Evolutionary conservation across 1,140 invertebrate genomes (phyloP).

Genomic region (Pseudomyrmex pallidus): DNA sequence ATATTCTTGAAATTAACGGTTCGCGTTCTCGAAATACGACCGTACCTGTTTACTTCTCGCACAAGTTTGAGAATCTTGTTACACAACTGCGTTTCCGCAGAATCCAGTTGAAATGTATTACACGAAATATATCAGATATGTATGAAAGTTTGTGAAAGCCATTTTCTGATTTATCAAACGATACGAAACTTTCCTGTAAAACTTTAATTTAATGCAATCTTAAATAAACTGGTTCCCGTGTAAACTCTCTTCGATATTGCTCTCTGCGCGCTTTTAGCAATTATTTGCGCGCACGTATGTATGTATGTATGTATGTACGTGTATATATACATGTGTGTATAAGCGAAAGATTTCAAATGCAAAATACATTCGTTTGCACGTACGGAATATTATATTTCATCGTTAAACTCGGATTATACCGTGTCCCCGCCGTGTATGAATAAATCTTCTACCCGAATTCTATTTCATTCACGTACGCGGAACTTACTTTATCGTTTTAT

Average conservation of each 20-base stretch:
- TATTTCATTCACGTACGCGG: slow-evolving; percentile 37
- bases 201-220: background rate
- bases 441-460: slow-evolving; percentile 38
- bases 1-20: slow-evolving; percentile 37
- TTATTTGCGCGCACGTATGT: background rate
- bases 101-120: background rate
- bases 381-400: slow-evolving; percentile 25
- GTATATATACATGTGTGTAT: too few species aligned
- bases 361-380: slow-evolving; percentile 10
- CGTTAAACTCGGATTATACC: slow-evolving; percentile 32
- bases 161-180: background rate
- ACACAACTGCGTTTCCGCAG: too few species aligned
- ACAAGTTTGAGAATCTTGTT: background rate
- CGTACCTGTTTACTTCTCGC: background rate
- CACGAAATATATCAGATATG: background rate
- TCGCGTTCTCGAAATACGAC: background rate
- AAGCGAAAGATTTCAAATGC: background rate
- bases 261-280: background rate
- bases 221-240: background rate
- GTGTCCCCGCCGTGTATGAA: background rate
- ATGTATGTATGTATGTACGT: too few species aligned
- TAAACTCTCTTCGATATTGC: background rate
- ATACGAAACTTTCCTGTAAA: background rate
- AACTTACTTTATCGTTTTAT: slow-evolving; percentile 20
- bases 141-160: background rate